Evolutionary conservation across 2,888 invertebrate species (phyloP).

Genomic region (Calameuta idolon): DNA sequence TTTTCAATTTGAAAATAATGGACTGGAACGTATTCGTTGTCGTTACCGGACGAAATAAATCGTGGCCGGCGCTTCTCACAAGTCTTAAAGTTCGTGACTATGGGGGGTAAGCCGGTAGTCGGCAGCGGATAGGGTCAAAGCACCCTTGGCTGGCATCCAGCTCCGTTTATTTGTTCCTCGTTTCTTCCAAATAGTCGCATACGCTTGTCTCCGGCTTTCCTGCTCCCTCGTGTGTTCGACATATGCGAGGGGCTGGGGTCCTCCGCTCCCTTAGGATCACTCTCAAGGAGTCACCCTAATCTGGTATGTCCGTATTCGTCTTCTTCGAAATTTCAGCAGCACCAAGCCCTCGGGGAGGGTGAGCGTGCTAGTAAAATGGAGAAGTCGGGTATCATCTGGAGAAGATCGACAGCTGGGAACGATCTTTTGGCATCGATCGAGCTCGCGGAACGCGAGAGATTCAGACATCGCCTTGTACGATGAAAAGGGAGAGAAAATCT

Average conservation of each 20-base stretch:
- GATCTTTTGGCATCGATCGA: not conserved
- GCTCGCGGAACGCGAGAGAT: not conserved
- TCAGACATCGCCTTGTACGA: not conserved
- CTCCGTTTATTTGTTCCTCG: slow-evolving; percentile 38
- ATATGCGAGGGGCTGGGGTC: slow-evolving; percentile 8
- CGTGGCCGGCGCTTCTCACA: not conserved
- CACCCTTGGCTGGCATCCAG: slow-evolving; percentile 42
- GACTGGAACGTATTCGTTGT: not conserved
- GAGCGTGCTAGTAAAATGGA: not conserved
- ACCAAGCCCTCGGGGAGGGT: not conserved
- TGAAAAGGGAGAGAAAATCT: not conserved
- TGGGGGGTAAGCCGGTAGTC: slow-evolving; percentile 18
- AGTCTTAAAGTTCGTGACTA: slow-evolving; percentile 7
- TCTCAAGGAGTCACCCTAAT: not conserved
- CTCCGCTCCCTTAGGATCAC: not conserved
- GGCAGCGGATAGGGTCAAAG: slow-evolving; percentile 33
- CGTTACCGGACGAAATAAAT: not conserved
- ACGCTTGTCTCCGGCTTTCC: slow-evolving; percentile 12
- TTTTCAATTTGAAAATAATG: not conserved
- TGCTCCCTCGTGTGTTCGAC: slow-evolving; percentile 6
- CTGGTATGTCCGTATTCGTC: not conserved
- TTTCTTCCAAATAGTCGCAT: slow-evolving; percentile 30
- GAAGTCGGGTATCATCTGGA: not conserved
- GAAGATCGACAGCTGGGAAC: slow-evolving; percentile 4
- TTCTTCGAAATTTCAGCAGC: not conserved